A percentile compares a stretch with the other conserved stretches of the same genome.
Conservation (phyloP, 2,888 invertebrate species). For the Spialia ferax region DNA sequence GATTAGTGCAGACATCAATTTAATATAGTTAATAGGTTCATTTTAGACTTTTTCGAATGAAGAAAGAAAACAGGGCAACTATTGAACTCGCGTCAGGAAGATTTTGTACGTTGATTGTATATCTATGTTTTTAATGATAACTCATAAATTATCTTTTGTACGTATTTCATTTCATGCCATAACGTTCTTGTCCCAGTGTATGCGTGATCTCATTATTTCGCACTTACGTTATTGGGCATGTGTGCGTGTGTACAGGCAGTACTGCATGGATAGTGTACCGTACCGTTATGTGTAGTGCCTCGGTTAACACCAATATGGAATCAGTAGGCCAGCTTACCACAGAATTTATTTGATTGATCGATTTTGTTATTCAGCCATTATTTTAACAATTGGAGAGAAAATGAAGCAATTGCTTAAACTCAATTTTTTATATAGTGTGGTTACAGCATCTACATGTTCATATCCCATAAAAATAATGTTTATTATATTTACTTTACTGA, state of each 20-base stretch:
- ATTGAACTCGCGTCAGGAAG: background rate
- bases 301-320: conserved; percentile 5
- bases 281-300: conserved; percentile 3
- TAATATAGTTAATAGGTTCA: no score
- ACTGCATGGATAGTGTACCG: background rate
- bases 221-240: no score
- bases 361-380: background rate
- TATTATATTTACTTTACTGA: no score
- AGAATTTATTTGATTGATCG: background rate
- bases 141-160: background rate
- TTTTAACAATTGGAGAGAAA: background rate
- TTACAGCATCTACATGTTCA: no score
- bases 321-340: conserved; percentile 1
- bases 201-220: conserved; percentile 2
- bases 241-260: conserved; percentile 8
- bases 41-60: no score
- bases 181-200: background rate
- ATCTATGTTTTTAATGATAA: background rate
- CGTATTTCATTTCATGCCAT: background rate
- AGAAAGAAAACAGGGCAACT: no score
- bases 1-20: no score
- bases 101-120: background rate
- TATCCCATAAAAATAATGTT: no score
- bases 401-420: no score
- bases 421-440: no score